These are phyloP conservation scores for Acromyrmex echinatior DNA, from an alignment of 1,140 invertebrate species.

Conservation along the genomic window DNA sequence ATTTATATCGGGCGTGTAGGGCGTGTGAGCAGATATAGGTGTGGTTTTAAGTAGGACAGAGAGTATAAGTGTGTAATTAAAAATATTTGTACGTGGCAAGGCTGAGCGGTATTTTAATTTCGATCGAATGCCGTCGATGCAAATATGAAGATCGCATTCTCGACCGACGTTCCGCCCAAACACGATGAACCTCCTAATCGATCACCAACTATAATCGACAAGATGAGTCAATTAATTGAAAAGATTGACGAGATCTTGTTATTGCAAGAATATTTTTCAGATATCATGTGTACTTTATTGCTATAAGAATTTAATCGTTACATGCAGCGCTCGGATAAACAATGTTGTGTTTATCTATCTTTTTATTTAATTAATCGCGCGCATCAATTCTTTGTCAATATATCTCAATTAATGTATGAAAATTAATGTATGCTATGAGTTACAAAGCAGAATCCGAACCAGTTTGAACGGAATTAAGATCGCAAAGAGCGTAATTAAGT, in stretches of 20 bases:
- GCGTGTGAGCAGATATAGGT: slow-evolving; percentile 56
- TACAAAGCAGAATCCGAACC: background rate
- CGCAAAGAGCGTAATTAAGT: background rate
- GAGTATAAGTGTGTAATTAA: slow-evolving; percentile 60
- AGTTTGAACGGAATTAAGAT: slow-evolving; percentile 9
- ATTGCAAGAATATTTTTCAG: background rate
- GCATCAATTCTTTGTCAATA: background rate
- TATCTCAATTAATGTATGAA: slow-evolving; percentile 9
- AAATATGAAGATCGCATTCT: slow-evolving; percentile 9
- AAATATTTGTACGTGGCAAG: slow-evolving; percentile 32
- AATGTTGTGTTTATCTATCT: background rate
- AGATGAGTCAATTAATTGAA: background rate
- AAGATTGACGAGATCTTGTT: background rate
- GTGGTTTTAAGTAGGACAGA: slow-evolving; percentile 62
- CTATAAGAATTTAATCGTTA: background rate
- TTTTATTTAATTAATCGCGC: slow-evolving; percentile 15
- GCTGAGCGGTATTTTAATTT: slow-evolving; percentile 60
- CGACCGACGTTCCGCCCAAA: background rate
- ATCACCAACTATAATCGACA: background rate
- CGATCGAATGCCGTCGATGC: background rate
- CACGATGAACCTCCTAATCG: background rate
- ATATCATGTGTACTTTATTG: slow-evolving; percentile 20
- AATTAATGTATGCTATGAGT: background rate
- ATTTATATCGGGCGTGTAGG: slow-evolving; percentile 60
- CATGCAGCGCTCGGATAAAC: background rate